Evolutionary conservation across 2,113 vertebrate species (phyloP), one percentile per base, ranked within the genome.

Genomic region (Engystomops pustulosus): DNA sequence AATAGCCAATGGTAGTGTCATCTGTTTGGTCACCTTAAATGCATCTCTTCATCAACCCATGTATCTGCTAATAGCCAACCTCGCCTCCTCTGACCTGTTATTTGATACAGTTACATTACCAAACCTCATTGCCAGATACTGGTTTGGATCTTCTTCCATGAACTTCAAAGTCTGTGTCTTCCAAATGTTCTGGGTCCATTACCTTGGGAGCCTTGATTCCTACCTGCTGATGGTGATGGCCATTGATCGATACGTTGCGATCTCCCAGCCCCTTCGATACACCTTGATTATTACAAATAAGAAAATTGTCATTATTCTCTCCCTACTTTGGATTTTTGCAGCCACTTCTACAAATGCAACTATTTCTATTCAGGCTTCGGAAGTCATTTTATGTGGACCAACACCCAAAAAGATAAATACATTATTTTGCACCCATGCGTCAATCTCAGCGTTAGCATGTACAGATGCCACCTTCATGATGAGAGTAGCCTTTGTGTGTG

Each of bases 211-310:
- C 1, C 69, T 85, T 79, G 89, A 91, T 51, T 1, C 89, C n/a
- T 80, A 86, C n/a, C 87, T 82, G 1, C 86, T 91, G 4, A 86
- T 87, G 51, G 86, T 87, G 30, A 90, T 89, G 90, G 87, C 82
- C 4, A 74, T 87, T 79, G 88, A 91, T 47, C 89, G 88, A 1
- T 60, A 60, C 0, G 4, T 87, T 62, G 89, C 25, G 7, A 90
- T 94, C 25, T 94, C 93, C 86, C 80, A 87, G 47, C 93, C 94
- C 0, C 90, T 95, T 36, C 89, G 85, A 58, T 95, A 95, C 71
- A 55, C 83, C 0, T 74, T 87, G 20, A 81, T 93, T 82, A 94
- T 95, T 9, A 74, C 69, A 36, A 60, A 23, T 18, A 62, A 62
- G 10, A 17, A 4, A 3, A 18, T 14, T 11, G 0, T 25, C 15